Base-by-base conservation (phyloP, 2,888 invertebrate species). In the Listrodromus nycthemerus region DNA sequence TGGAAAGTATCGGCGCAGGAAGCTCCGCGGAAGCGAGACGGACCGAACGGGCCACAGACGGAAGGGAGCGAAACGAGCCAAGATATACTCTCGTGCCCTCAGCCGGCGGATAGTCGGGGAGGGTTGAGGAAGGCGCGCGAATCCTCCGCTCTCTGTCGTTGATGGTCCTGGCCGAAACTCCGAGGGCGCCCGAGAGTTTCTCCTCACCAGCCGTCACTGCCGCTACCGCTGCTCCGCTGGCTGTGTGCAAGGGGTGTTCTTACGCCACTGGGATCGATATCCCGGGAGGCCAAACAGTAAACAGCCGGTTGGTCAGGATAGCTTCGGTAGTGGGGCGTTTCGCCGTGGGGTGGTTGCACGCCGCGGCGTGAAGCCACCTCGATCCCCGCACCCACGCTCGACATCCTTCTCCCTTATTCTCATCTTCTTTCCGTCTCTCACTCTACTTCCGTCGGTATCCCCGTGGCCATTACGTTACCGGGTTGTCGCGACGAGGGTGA, bases 301-400 rank as follows among this genome's bases (percentile, higher is more conserved):
- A 93, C 93, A 93, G 93, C 92, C 93, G 93, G 93, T 93, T 93
- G 93, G 93, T 92, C 93, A 93, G 93, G 91, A 93, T 87, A 89
- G 89, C 87, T 86, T 76, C 82, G 88, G 89, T 88, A 88, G 89
- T 89, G 90, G 90, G 90, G 90, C 81, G 83, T 83, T 76, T 75
- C 75, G 84, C 82, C 79, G 82, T 52, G 80, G 84, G 80, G 80
- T 85, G 85, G 87, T 85, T 85, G 84, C 84, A 82, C 70, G 65
- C 58, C 80, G 78, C 85, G 84, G 85, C 67, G 85, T 85, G 85
- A 85, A 80, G 80, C 78, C 83, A 85, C 84, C 79, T 83, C 80
- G 83, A 85, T 74, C 80, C 79, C 70, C 82, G 52, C 74, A 48
- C 45, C 55, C 24, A 16, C 1, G 55, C 61, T 48, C 61, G 13